Base-by-base conservation (phyloP, 1,140 invertebrate species). In the Brachionus asplanchnoidis region DNA sequence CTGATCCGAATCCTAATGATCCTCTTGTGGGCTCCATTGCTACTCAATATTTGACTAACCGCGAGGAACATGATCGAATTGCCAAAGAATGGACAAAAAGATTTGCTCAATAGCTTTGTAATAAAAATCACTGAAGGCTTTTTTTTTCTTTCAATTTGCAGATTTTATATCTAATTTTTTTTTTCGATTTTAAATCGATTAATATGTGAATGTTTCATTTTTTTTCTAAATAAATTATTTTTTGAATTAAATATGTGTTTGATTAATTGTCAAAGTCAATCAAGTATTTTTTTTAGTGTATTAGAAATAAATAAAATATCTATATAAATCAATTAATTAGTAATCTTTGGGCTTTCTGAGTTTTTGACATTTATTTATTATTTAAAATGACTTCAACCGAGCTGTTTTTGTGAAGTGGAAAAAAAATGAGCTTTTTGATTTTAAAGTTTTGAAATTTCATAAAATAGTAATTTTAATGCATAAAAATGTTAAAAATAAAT, bases 81-180 rank as follows among this genome's bases (percentile, higher is more conserved):
- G 97, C 97, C 86, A 93, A 96, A 88, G 93, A 97, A 86, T 99
- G 97, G 97, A 99, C 97, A 87, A 98, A 98, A 90, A 93, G 96
- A 87, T 99, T 97, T 90, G 95, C 96, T 75, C 60, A 68, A 84
- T 84, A 80, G 32, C n/a, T 14, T 3, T 68, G 66, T 68, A 68
- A 14, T 68, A 68, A 28, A 32, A 12, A 32, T 68, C 32, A 32
- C 20, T 32, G 4, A 32, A 40, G 8, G 12, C 9, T 28, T n/a
- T 14, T n/a, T 9, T 20, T 73, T 73, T 73, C 23, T 44, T 40
- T 73, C 20, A 6, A 73, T 36, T 40, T 12, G 60, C 60, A 68
- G 14, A 32, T 40, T 20, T 32, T 68, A 32, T 68, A 32, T 40
- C 32, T 68, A 68, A 23, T 68, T 68, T 68, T 73, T n/a, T 26